Evolutionary conservation across 2,113 vertebrate species (phyloP).

Genomic region (Noturus placidus): DNA sequence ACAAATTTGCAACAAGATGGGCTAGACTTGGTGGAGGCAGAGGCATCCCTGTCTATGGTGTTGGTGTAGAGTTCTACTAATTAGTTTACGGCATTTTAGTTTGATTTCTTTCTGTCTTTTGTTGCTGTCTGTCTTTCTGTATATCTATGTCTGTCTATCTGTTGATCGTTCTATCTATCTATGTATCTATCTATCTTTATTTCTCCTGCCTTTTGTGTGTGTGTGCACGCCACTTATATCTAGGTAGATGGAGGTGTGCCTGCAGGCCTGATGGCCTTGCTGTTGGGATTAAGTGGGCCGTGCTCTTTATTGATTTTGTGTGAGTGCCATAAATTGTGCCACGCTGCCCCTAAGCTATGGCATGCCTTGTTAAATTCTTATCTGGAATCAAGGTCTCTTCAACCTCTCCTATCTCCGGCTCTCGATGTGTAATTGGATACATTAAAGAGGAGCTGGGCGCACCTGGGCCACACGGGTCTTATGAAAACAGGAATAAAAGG

Average conservation of each 20-base stretch:
- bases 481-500: slow-evolving; percentile 33
- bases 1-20: not conserved
- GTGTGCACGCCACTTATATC: not conserved
- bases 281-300: slow-evolving; percentile 49
- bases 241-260: slow-evolving; percentile 36
- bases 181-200: not conserved
- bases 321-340: slow-evolving; percentile 54
- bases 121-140: too few species aligned
- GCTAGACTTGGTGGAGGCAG: not conserved
- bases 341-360: slow-evolving; percentile 32
- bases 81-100: not conserved
- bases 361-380: slow-evolving; percentile 54
- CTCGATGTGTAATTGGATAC: slow-evolving; percentile 38
- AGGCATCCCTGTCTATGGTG: not conserved
- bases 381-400: slow-evolving; percentile 55
- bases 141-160: not conserved
- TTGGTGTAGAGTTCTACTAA: too few species aligned
- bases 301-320: slow-evolving; percentile 54
- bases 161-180: not conserved
- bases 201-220: not conserved
- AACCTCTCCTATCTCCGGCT: slow-evolving; percentile 18
- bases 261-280: slow-evolving; percentile 29
- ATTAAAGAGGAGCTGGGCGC: slow-evolving; percentile 16
- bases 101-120: not conserved
- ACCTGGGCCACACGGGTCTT: slow-evolving; percentile 10